A percentile compares a stretch with the other conserved stretches of the same genome.
Conservation (phyloP, 2,888 invertebrate genomes). For the Lypha dubia region DNA sequence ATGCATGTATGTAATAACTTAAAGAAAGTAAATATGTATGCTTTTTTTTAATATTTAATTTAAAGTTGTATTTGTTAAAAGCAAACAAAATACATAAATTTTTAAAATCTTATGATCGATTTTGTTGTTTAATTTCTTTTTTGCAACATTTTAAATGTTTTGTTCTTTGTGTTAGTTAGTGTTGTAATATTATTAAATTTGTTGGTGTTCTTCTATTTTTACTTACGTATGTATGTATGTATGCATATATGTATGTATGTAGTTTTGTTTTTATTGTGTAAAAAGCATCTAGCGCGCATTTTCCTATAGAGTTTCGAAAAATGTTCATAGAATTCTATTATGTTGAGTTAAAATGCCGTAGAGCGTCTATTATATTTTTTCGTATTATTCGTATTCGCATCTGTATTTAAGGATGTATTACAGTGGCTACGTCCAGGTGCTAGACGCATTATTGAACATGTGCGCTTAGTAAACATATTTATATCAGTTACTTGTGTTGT, state of each 20-base stretch:
- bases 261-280: conserved; percentile 13
- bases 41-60: background rate
- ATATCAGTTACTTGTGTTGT: conserved; percentile 70
- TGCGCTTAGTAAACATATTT: conserved; percentile 72
- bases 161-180: conserved; percentile 23
- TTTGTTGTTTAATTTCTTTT: conserved; percentile 33
- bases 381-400: conserved; percentile 76
- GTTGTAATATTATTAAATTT: conserved; percentile 47
- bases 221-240: background rate
- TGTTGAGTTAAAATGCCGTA: conserved; percentile 80
- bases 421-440: conserved; percentile 55
- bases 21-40: conserved; percentile 36
- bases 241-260: background rate
- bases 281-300: conserved; percentile 68
- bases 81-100: conserved; percentile 46
- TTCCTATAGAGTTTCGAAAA: conserved; percentile 35
- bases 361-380: conserved; percentile 81
- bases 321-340: conserved; percentile 53
- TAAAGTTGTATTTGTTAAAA: conserved; percentile 28
- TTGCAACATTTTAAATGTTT: conserved; percentile 59
- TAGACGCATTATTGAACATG: conserved; percentile 79
- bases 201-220: conserved; percentile 57
- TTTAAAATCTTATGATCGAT: conserved; percentile 28
- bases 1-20: conserved; percentile 17
- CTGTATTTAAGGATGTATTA: conserved; percentile 74